Evolutionary conservation across 2,888 invertebrate species (phyloP).

Genomic region (Heliconius erato): DNA sequence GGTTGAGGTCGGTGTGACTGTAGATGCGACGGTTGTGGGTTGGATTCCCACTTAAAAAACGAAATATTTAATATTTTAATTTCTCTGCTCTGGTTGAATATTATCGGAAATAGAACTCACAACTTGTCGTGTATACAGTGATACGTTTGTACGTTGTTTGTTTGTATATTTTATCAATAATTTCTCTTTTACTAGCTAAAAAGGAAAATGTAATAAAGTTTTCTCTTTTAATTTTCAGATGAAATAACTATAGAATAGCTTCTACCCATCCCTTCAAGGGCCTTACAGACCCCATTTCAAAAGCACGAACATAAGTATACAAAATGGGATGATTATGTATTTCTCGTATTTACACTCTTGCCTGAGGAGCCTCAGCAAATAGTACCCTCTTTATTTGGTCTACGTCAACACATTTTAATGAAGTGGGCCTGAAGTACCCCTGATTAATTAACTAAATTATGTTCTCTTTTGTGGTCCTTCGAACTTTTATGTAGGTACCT

Average conservation of each 20-base stretch:
- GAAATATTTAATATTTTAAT: too few relatives aligned
- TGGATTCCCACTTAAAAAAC: too few relatives aligned
- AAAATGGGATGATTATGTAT: constrained; percentile 36
- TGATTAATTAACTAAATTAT: constrained; percentile 50
- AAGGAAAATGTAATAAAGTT: too few relatives aligned
- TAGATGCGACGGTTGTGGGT: too few relatives aligned
- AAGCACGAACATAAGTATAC: constrained; percentile 24
- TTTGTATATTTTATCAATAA: too few relatives aligned
- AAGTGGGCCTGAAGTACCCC: constrained; percentile 61
- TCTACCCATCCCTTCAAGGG: background rate
- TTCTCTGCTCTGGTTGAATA: too few relatives aligned
- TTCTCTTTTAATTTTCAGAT: background rate
- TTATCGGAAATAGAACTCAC: too few relatives aligned
- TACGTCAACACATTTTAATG: constrained; percentile 70
- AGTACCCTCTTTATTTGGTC: constrained; percentile 71
- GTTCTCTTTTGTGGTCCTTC: constrained; percentile 36
- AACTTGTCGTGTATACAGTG: too few relatives aligned
- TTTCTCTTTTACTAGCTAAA: too few relatives aligned
- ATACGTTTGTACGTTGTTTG: too few relatives aligned
- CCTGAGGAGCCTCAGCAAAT: constrained; percentile 68
- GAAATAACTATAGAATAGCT: background rate
- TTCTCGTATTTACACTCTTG: constrained; percentile 47
- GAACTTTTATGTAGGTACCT: constrained; percentile 7
- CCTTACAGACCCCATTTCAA: background rate
- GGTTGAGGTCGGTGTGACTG: too few relatives aligned